Percentiles rank a stretch among this genome's conserved stretches.
phyloP scores from a whole-genome alignment of 2,113 vertebrate species.

The Paramisgurnus dabryanus region DNA sequence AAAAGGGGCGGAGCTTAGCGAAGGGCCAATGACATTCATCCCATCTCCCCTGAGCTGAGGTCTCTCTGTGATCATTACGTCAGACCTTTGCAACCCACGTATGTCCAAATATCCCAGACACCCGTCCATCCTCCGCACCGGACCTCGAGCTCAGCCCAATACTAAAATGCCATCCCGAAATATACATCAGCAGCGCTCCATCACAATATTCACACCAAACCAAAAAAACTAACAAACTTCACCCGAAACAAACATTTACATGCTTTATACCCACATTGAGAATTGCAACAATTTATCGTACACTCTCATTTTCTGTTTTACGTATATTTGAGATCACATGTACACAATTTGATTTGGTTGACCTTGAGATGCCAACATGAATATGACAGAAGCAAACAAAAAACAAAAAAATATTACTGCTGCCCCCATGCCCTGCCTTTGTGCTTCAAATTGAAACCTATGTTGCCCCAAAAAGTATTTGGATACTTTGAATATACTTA shows the following conservation, averaged over 20 bases:
- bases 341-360: constrained; percentile 70
- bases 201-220: constrained; percentile 20
- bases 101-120: neutral
- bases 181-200: constrained; percentile 18
- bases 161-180: constrained; percentile 3
- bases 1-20: neutral
- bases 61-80: neutral
- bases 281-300: constrained; percentile 72
- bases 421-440: constrained; percentile 66
- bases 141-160: neutral
- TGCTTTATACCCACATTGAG: constrained; percentile 75
- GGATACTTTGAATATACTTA: neutral
- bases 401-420: constrained; percentile 52
- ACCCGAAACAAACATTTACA: constrained; percentile 74
- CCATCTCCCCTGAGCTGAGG: neutral
- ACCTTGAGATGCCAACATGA: constrained; percentile 54
- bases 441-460: constrained; percentile 69
- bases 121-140: constrained; percentile 26
- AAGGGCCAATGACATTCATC: neutral
- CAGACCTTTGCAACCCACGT: neutral
- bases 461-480: constrained; percentile 27
- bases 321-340: constrained; percentile 72
- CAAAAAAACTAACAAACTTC: constrained; percentile 60
- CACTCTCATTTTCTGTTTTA: constrained; percentile 46
- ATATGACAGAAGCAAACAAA: constrained; percentile 37